A percentile compares a stretch with the other conserved stretches of the same genome.
Evolutionary conservation across 2,113 vertebrate species (phyloP).

Genomic region (Microtus ochrogaster): DNA sequence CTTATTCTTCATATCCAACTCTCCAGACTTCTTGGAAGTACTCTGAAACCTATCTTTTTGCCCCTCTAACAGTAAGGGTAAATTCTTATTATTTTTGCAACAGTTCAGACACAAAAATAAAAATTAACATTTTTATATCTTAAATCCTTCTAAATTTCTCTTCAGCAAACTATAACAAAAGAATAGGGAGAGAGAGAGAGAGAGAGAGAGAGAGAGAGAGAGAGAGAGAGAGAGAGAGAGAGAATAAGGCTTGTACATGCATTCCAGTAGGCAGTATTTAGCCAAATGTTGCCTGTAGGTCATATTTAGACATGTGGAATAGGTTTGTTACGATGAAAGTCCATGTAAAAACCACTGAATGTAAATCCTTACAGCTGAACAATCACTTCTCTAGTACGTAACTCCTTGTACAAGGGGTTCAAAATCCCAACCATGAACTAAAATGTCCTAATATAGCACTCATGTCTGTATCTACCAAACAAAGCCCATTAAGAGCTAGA

Average conservation of each 20-base stretch:
- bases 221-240: no score
- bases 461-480: neutral
- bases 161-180: neutral
- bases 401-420: neutral
- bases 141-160: neutral
- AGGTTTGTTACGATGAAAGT: neutral
- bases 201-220: no score
- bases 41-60: neutral
- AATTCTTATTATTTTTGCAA: neutral
- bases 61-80: neutral
- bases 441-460: neutral
- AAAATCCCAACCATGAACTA: neutral
- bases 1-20: neutral
- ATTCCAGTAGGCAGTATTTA: neutral
- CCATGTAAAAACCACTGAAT: neutral
- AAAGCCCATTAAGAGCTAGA: neutral
- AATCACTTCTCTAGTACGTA: neutral
- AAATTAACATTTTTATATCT: neutral
- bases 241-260: neutral
- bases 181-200: no score
- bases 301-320: neutral
- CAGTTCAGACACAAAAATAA: neutral
- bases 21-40: neutral
- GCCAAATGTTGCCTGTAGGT: neutral
- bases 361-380: neutral